These are phyloP conservation scores for Mohoua ochrocephala DNA, from an alignment of 2,113 vertebrate genomes.

Conservation along the genomic window DNA sequence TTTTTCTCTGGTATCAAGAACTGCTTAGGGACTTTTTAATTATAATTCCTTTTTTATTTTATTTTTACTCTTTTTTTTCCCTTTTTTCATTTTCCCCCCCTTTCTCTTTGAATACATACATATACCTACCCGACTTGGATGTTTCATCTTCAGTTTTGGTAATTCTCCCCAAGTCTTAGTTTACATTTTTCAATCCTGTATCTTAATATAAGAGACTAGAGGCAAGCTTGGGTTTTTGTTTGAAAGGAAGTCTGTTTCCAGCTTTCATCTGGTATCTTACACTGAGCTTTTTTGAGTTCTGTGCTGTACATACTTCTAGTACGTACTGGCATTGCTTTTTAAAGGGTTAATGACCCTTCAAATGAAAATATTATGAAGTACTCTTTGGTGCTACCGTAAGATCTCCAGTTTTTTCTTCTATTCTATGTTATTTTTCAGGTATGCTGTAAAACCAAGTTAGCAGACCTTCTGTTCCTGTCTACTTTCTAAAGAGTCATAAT, in stretches of 20 bases:
- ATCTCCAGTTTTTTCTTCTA: neutral
- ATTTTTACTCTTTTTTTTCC: neutral
- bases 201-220: neutral
- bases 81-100: rapidly evolving
- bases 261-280: neutral
- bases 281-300: neutral
- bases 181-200: neutral
- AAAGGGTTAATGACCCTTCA: neutral
- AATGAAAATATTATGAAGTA: neutral
- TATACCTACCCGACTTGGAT: rapidly evolving
- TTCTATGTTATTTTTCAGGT: neutral
- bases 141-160: neutral
- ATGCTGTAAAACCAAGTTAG: neutral
- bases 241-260: neutral
- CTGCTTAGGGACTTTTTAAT: neutral
- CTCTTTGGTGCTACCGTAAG: neutral
- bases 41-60: neutral
- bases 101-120: neutral
- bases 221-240: neutral
- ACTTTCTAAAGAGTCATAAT: neutral
- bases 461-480: neutral
- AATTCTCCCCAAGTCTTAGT: neutral
- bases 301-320: neutral
- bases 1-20: neutral
- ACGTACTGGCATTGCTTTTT: neutral